Percentiles rank a stretch among this genome's conserved stretches.
Conservation (phyloP, 2,797 vertebrate genomes). For the Avahi laniger region DNA sequence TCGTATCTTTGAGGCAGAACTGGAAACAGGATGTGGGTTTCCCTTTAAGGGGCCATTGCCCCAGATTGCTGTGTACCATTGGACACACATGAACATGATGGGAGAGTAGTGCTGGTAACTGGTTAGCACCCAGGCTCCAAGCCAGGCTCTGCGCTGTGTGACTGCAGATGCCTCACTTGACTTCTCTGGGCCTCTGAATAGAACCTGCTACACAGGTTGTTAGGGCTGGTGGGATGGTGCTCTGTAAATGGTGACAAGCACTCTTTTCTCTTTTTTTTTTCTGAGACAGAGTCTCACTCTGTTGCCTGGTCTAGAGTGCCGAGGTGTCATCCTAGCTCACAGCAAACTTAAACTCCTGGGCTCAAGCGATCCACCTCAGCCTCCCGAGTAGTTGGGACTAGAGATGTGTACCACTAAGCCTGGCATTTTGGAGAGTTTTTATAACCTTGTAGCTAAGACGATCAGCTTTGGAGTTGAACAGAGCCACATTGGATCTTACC, state of each 20-base stretch:
- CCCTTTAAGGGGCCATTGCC: not conserved
- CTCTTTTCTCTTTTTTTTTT: not conserved
- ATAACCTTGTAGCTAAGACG: not conserved
- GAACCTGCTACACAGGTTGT: not conserved
- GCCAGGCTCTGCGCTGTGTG: not conserved
- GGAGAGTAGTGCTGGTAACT: too few species aligned
- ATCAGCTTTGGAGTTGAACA: not conserved
- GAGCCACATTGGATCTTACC: not conserved
- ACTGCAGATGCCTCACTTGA: not conserved
- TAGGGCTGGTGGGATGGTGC: not conserved
- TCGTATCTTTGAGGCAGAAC: conserved; percentile 12
- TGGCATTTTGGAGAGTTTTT: not conserved
- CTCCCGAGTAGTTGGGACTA: too few species aligned
- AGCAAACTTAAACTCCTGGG: too few species aligned
- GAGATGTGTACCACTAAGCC: not conserved
- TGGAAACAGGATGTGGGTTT: conserved; percentile 59
- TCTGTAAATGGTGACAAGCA: not conserved
- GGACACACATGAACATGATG: fast-evolving
- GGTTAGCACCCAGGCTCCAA: not conserved
- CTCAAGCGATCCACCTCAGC: too few species aligned
- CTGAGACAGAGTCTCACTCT: too few species aligned
- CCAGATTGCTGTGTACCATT: not conserved
- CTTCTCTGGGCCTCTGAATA: not conserved
- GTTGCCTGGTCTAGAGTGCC: too few species aligned
- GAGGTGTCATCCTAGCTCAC: too few species aligned